Evolutionary conservation across 2,797 vertebrate species (phyloP).

Genomic region (Tokudaia tokunoshimensis): DNA sequence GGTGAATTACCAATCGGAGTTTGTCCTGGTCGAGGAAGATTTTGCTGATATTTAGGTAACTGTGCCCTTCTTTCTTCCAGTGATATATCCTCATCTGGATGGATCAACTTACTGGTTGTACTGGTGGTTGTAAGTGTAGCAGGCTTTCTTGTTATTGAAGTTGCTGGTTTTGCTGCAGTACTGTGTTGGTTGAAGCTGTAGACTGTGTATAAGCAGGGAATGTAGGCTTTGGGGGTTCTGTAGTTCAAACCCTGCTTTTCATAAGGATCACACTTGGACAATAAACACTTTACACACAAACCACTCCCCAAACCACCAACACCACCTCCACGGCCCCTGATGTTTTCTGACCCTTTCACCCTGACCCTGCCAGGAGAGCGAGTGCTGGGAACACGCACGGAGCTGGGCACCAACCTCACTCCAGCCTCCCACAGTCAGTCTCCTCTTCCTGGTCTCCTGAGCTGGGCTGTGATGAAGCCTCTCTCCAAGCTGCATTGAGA

Average conservation of each 20-base stretch:
- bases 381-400: neutral
- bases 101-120: conserved; percentile 99
- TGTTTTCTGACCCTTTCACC: neutral
- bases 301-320: too few species aligned
- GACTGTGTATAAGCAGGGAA: conserved; percentile 99
- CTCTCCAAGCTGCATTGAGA: neutral
- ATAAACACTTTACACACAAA: neutral
- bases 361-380: neutral
- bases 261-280: neutral
- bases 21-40: conserved; percentile 94
- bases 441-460: neutral
- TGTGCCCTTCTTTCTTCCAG: conserved; percentile 99
- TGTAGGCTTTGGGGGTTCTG: conserved; percentile 96
- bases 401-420: neutral
- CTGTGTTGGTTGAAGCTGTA: conserved; percentile 94
- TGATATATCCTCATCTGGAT: conserved; percentile 99
- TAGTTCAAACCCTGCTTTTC: conserved; percentile 80
- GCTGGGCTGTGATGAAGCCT: neutral
- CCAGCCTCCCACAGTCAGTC: fast-evolving
- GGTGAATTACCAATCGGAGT: conserved; percentile 93
- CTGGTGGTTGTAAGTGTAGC: conserved; percentile 98
- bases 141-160: conserved; percentile 97
- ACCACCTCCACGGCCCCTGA: neutral
- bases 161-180: conserved; percentile 96
- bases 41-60: conserved; percentile 96